These are phyloP conservation scores for Anthrax anthrax DNA, from an alignment of 2,888 invertebrate genomes.

Conservation along the genomic window DNA sequence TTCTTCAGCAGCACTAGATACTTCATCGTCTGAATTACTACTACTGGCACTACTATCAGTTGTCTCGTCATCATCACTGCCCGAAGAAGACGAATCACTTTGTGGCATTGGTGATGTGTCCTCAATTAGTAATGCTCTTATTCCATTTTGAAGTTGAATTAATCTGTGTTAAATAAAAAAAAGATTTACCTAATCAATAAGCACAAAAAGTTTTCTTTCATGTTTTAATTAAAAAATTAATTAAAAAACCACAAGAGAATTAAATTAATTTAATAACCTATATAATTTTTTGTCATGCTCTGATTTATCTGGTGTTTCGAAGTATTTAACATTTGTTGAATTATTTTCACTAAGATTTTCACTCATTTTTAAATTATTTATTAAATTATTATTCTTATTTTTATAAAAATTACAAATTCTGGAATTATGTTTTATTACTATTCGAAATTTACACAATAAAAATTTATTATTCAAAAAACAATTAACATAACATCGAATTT, in stretches of 20 bases:
- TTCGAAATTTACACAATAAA: too few relatives aligned
- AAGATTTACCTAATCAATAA: background rate
- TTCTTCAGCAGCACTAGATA: constrained; percentile 19
- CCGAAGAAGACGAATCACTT: constrained; percentile 17
- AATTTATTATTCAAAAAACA: too few relatives aligned
- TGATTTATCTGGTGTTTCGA: constrained; percentile 52
- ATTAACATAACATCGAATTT: too few relatives aligned
- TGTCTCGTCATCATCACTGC: constrained; percentile 12
- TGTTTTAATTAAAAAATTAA: background rate
- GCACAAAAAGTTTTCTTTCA: background rate
- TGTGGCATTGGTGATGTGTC: constrained; percentile 38
- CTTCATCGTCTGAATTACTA: constrained; percentile 11
- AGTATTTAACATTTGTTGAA: constrained; percentile 19
- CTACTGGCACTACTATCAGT: background rate
- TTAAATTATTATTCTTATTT: too few relatives aligned
- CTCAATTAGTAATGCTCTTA: constrained; percentile 57
- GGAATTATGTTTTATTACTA: too few relatives aligned
- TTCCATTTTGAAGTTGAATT: constrained; percentile 51
- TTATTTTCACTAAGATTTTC: background rate
- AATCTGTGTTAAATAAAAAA: constrained; percentile 34
- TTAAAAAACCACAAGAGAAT: background rate
- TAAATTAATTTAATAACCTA: constrained; percentile 37
- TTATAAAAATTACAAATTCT: too few relatives aligned
- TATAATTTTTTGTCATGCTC: constrained; percentile 64
- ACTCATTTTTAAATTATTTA: too few relatives aligned